phyloP scores from a whole-genome alignment of 2,888 invertebrate species.

The Minunthozetes semirufus region DNA sequence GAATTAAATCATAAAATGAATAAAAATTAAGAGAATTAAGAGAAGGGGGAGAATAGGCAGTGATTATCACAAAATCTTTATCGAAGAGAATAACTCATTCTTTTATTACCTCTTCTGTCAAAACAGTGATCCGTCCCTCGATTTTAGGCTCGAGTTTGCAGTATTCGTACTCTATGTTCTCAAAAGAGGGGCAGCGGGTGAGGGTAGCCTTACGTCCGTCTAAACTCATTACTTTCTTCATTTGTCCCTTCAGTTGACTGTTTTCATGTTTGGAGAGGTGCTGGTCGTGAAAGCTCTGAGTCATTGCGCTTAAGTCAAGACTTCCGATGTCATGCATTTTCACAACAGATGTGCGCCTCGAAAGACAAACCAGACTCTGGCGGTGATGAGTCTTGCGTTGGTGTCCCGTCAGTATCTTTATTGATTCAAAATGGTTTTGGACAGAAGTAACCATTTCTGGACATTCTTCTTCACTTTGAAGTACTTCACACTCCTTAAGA shows the following conservation, averaged over 20 bases:
- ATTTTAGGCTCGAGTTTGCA: constrained; percentile 72
- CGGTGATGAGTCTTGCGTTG: constrained; percentile 64
- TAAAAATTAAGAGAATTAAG: not conserved
- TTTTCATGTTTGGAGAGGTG: not conserved
- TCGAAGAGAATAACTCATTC: not conserved
- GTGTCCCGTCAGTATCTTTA: constrained; percentile 18
- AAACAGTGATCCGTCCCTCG: constrained; percentile 70
- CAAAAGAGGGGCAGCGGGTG: constrained; percentile 49
- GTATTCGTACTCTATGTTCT: constrained; percentile 72
- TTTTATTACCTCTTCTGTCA: constrained; percentile 63
- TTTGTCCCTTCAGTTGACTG: not conserved
- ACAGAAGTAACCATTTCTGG: constrained; percentile 74
- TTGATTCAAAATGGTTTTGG: constrained; percentile 79
- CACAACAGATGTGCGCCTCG: constrained; percentile 1
- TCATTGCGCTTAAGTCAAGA: not conserved
- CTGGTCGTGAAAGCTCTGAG: not conserved
- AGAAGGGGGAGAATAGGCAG: not conserved
- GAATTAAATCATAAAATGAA: not conserved
- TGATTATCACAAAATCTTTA: constrained; percentile 7
- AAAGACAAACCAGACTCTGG: constrained; percentile 71
- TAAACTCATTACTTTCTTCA: constrained; percentile 7
- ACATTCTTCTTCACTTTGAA: constrained; percentile 77
- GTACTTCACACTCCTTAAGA: constrained; percentile 63
- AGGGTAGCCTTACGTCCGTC: not conserved
- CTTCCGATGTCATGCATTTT: constrained; percentile 32